A percentile compares a stretch with the other conserved stretches of the same genome.
These are phyloP conservation scores for Pipra filicauda DNA, from an alignment of 2,113 vertebrate species.

Conservation along the genomic window DNA sequence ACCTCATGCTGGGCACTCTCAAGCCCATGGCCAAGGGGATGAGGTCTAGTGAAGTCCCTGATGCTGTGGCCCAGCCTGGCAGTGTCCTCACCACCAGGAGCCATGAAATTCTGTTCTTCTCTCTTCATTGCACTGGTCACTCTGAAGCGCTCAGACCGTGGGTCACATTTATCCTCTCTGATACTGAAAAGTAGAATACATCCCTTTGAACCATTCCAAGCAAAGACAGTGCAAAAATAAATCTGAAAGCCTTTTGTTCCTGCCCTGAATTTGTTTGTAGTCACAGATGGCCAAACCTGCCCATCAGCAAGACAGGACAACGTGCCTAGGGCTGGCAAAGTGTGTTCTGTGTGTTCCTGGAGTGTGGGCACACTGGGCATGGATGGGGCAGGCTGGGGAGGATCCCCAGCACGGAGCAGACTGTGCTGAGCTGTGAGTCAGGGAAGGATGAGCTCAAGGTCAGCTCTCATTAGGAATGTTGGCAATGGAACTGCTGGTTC, in stretches of 20 bases:
- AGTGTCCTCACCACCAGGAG: background rate
- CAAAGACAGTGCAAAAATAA: background rate
- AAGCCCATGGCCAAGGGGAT: background rate
- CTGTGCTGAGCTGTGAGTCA: background rate
- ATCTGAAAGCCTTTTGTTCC: background rate
- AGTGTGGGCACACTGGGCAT: background rate
- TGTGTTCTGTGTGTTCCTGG: background rate
- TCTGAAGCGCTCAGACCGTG: background rate
- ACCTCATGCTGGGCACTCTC: background rate
- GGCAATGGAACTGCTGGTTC: background rate
- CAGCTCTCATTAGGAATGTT: background rate
- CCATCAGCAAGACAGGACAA: background rate
- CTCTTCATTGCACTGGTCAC: background rate
- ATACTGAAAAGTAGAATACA: background rate
- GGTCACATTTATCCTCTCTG: background rate
- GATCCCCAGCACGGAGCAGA: background rate
- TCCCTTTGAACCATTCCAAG: background rate
- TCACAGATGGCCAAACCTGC: background rate
- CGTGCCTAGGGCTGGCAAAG: background rate
- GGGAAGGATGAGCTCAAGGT: background rate
- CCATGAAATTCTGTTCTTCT: background rate
- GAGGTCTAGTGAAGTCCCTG: background rate
- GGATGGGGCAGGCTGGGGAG: background rate
- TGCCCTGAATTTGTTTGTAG: background rate
- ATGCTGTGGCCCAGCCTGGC: background rate